A percentile compares a stretch with the other conserved stretches of the same genome.
Conservation (phyloP, 2,797 vertebrate genomes). For the Xenentodon cancila region DNA sequence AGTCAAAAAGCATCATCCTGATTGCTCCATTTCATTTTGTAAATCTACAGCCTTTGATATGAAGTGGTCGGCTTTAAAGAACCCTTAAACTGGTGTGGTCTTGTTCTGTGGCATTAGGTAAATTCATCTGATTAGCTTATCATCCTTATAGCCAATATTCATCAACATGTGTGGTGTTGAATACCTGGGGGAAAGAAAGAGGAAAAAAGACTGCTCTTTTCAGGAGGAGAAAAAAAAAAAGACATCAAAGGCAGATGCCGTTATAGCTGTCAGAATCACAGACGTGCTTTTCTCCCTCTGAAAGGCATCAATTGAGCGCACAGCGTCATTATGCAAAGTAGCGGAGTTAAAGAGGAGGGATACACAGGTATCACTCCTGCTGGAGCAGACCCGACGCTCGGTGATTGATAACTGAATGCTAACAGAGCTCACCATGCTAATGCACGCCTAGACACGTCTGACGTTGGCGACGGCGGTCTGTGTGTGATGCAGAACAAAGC, state of each 20-base stretch:
- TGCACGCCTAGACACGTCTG: conserved; percentile 51
- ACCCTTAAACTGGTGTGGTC: conserved; percentile 1
- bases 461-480: conserved; percentile 34
- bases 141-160: conserved; percentile 20
- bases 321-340: conserved; percentile 41
- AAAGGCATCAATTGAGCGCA: conserved; percentile 53
- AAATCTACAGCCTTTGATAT: conserved; percentile 27
- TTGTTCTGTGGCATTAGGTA: conserved; percentile 17
- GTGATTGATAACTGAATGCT: conserved; percentile 72
- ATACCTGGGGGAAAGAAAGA: conserved; percentile 28
- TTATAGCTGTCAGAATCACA: conserved; percentile 17
- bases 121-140: conserved; percentile 42
- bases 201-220: conserved; percentile 11
- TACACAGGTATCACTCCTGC: conserved; percentile 49
- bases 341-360: conserved; percentile 42
- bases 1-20: conserved; percentile 31
- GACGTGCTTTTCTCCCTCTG: conserved; percentile 27
- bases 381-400: conserved; percentile 16
- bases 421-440: conserved; percentile 47
- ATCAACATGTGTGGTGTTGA: neutral
- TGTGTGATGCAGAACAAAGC: conserved; percentile 53
- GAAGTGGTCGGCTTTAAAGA: conserved; percentile 37
- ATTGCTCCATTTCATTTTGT: conserved; percentile 38
- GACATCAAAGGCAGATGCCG: conserved; percentile 17
- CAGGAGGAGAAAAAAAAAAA: conserved; percentile 4